These are phyloP conservation scores for Phoeniculus purpureus DNA, from an alignment of 2,797 vertebrate genomes.

Conservation along the genomic window DNA sequence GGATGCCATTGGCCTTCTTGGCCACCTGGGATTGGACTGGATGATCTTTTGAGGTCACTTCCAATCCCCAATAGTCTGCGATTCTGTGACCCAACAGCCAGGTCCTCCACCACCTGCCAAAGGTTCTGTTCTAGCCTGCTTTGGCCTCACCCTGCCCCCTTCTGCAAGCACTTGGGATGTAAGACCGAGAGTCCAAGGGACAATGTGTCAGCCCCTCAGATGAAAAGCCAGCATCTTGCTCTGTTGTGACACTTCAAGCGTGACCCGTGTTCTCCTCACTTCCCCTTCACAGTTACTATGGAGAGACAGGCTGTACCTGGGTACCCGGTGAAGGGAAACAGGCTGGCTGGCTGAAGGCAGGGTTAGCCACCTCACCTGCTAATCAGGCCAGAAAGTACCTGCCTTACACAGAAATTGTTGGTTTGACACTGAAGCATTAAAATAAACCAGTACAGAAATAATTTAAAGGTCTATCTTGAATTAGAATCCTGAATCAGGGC, in stretches of 20 bases:
- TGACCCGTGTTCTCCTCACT: neutral
- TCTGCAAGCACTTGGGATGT: neutral
- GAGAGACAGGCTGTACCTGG: neutral
- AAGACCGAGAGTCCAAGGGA: neutral
- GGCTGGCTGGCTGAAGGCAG: neutral
- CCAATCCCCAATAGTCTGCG: too few relatives aligned
- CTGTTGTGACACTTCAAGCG: neutral
- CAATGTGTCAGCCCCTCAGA: neutral
- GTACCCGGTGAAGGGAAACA: neutral
- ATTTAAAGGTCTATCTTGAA: neutral
- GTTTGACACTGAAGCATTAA: neutral
- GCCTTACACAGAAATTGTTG: neutral
- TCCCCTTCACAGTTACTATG: neutral
- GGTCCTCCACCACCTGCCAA: neutral
- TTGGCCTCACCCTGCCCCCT: neutral
- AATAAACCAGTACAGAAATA: neutral
- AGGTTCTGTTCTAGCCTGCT: neutral
- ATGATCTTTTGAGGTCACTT: too few relatives aligned
- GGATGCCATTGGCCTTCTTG: too few relatives aligned
- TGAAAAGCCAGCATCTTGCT: neutral
- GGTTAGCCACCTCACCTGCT: neutral
- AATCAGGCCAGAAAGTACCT: neutral
- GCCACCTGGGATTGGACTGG: too few relatives aligned
- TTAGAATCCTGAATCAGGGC: neutral
- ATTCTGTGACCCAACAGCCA: neutral